Evolutionary conservation across 2,888 invertebrate genomes (phyloP), one percentile per base, ranked within the genome.

Genomic region (Melanchra persicariae): DNA sequence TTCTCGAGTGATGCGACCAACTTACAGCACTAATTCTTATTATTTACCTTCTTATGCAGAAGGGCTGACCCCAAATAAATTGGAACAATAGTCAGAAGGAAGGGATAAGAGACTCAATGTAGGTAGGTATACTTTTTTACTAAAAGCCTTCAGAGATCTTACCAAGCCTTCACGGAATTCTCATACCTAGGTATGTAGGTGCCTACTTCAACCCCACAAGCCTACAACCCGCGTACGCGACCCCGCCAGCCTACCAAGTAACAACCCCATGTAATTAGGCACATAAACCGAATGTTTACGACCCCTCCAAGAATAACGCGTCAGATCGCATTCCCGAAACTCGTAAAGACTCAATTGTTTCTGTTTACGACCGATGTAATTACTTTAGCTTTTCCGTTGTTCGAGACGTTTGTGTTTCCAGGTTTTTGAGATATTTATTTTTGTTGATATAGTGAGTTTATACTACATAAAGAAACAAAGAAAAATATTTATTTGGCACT

Each of bases 271-370:
- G 83, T 85, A 85, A 85, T 85, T 85, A 84, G 85, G 77, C 61
- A 67, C 72, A 80, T 85, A 86, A 86, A 79, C 73, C 64, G 64
- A 70, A 83, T 59, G 74, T 85, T 86, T 85, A 85, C 82, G 86
- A 77, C 17, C 64, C 65, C 73, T 79, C 72, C 68, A 54, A 71
- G 77, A 78, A 80, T 80, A 79, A 70, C 67, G 73, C 82, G 81
- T 78, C 62, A 62, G 70, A 82, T 85, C 81, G 83, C 74, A 77
- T 71, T 73, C 74, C 71, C 49, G 30, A 57, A 65, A 43, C 66
- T 81, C 85, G 85, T 85, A 85, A 86, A 83, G 72, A 68, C 77
- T 57, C 83, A 75, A 86, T 85, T 81, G 85, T 86, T 79, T 84
- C 72, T 78, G 55, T 85, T 86, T 81, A 84, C 64, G 70, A 65